Conservation (phyloP, 2,113 vertebrate genomes). For the Oreochromis tanganicae region DNA sequence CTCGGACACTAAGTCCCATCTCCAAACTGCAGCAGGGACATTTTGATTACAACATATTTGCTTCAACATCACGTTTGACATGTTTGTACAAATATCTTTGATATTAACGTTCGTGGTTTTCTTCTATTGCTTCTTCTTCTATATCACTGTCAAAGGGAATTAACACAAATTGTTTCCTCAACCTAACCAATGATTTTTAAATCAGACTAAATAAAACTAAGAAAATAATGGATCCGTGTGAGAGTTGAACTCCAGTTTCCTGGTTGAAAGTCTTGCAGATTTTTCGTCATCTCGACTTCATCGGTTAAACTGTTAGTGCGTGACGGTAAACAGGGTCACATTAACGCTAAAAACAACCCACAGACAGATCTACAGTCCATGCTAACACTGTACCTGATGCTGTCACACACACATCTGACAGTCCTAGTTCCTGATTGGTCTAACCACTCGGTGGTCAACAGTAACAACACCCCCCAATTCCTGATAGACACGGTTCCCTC, state of each 20-base stretch:
- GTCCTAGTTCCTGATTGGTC: background rate
- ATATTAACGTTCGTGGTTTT: background rate
- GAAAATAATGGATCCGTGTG: background rate
- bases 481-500: fast-evolving
- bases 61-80: background rate
- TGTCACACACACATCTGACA: background rate
- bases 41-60: background rate
- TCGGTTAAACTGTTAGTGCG: background rate
- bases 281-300: background rate
- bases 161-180: background rate
- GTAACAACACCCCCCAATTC: background rate
- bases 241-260: background rate
- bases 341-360: background rate
- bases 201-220: background rate
- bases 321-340: background rate
- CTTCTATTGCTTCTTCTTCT: background rate
- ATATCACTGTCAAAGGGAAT: background rate
- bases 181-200: background rate
- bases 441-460: background rate
- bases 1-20: background rate
- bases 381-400: background rate
- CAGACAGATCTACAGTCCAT: background rate
- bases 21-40: background rate
- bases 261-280: background rate
- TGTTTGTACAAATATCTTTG: background rate